Conservation (phyloP, 2,113 vertebrate species). For the Tricholaema leucomelas region DNA sequence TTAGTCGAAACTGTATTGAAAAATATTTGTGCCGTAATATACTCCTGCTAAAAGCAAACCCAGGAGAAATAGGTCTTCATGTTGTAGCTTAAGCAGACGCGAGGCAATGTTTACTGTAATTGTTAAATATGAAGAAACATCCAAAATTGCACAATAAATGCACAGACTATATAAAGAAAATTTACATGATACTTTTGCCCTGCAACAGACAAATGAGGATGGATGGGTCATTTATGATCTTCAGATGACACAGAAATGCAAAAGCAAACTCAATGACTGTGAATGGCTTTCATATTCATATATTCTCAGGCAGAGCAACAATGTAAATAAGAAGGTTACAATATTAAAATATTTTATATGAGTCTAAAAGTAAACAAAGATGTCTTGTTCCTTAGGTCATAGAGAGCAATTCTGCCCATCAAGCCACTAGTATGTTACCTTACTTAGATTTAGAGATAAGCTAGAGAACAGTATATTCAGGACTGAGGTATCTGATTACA, state of each 20-base stretch:
- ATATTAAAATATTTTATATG: not conserved
- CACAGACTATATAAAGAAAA: conserved; percentile 32
- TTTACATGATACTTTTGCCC: conserved; percentile 8
- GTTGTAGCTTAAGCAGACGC: conserved; percentile 46
- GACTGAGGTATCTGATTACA: not conserved
- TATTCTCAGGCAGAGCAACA: not conserved
- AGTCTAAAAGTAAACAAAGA: not conserved
- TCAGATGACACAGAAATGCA: not conserved
- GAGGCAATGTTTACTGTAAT: conserved; percentile 64
- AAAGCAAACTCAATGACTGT: not conserved
- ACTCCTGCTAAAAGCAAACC: conserved; percentile 58
- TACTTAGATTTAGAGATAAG: not conserved
- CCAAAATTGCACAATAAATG: conserved; percentile 54
- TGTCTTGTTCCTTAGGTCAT: not conserved
- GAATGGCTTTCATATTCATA: not conserved
- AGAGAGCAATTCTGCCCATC: not conserved
- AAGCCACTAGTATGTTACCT: not conserved
- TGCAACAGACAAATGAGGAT: not conserved
- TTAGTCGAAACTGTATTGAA: conserved; percentile 52
- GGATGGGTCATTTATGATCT: not conserved
- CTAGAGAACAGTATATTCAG: not conserved
- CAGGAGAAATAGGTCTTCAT: conserved; percentile 57
- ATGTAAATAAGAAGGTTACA: not conserved
- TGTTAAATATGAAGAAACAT: conserved; percentile 63
- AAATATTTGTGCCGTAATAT: conserved; percentile 62